phyloP scores from a whole-genome alignment of 2,113 vertebrate genomes.

The Dissostichus mawsoni region DNA sequence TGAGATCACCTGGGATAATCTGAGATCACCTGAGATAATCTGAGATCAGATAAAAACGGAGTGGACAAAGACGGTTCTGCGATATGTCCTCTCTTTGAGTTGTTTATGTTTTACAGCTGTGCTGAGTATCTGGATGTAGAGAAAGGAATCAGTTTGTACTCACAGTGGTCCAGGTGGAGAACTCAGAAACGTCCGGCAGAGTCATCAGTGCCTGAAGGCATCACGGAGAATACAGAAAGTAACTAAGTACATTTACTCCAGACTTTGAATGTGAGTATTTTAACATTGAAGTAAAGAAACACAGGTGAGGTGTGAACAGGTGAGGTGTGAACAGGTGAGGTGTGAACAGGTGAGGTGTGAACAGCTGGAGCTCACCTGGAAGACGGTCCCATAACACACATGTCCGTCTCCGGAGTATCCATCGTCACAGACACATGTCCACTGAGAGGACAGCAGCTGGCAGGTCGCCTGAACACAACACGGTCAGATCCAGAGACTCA shows the following conservation, averaged over 20 bases:
- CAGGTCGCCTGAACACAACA: slow-evolving; percentile 68
- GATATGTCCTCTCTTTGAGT: too few relatives aligned
- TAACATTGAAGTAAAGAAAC: background rate
- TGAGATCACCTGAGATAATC: too few relatives aligned
- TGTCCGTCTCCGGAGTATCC: slow-evolving; percentile 88
- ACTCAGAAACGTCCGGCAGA: slow-evolving; percentile 84
- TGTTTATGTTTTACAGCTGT: too few relatives aligned
- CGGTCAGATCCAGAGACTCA: too few relatives aligned
- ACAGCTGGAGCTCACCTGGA: slow-evolving; percentile 74
- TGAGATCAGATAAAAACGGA: too few relatives aligned
- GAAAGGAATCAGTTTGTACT: slow-evolving; percentile 71
- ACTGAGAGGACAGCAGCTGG: slow-evolving; percentile 66
- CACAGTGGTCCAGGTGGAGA: slow-evolving; percentile 89
- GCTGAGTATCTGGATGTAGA: too few relatives aligned
- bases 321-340: too few relatives aligned
- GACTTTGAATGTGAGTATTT: too few relatives aligned
- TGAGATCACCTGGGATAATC: too few relatives aligned
- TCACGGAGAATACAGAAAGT: background rate
- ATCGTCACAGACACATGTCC: slow-evolving; percentile 89
- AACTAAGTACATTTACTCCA: too few relatives aligned
- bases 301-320: background rate
- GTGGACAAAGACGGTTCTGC: too few relatives aligned
- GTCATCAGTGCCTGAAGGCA: slow-evolving; percentile 85
- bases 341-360: too few relatives aligned
- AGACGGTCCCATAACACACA: slow-evolving; percentile 88